Conservation (phyloP, 2,113 vertebrate genomes). For the Chunga burmeisteri region DNA sequence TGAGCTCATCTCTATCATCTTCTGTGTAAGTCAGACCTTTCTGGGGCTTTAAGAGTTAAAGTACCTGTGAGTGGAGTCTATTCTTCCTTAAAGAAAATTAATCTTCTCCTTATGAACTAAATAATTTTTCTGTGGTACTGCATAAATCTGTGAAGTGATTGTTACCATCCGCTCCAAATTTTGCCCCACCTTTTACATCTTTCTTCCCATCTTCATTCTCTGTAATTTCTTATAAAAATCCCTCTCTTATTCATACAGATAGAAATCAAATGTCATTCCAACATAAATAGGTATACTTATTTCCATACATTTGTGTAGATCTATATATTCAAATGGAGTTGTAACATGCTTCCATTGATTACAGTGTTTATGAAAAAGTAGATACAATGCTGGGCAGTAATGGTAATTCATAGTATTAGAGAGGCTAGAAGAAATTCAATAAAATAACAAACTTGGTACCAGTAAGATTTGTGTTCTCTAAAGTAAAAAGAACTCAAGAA, state of each 20-base stretch:
- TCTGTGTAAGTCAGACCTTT: conserved; percentile 75
- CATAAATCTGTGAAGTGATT: neutral
- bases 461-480: neutral
- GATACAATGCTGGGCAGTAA: neutral
- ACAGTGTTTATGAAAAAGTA: neutral
- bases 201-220: neutral
- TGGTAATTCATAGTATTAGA: neutral
- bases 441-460: neutral
- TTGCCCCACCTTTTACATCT: neutral
- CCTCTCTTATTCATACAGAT: neutral
- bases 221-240: neutral
- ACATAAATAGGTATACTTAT: neutral
- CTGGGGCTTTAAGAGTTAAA: neutral
- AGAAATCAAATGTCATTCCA: neutral
- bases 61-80: neutral
- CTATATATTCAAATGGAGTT: neutral
- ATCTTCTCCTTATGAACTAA: neutral
- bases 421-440: neutral
- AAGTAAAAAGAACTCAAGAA: neutral
- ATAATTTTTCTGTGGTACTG: neutral
- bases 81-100: neutral
- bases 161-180: neutral
- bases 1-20: conserved; percentile 70
- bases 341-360: neutral
- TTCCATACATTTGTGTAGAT: neutral